Base-by-base conservation (phyloP, 2,113 vertebrate species). In the Pelmatolapia mariae region DNA sequence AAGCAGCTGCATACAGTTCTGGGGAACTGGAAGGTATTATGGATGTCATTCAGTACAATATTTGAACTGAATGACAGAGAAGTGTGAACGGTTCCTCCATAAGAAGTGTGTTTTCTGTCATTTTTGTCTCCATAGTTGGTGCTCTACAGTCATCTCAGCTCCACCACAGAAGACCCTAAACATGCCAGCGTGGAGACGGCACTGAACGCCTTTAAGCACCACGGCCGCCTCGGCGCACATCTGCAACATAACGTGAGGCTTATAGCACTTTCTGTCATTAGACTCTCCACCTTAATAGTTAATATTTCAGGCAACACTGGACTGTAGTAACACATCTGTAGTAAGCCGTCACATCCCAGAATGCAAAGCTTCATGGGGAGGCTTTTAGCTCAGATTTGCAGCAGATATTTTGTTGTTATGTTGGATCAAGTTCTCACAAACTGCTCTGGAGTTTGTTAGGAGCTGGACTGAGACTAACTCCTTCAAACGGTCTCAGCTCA, bases 221-320 rank as follows among this genome's bases (percentile, higher is more conserved):
- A 97, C 54, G 96, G 97, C 15, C 97, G 97, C 3, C 95, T 99
- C 56, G 90, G 92, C 13, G 88, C 97, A 81, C 99, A 99, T 90
- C 95, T 99, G 16, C 98, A 99, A 11, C 92, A 97, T 81, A 96
- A 95, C 91, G 99, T 98, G 90, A 94, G 94, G 5, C 47, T 26
- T 26, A 3, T 19, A 53, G 19, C 15, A 2, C 47, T 29, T 19
- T 13, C 16, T 47, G 15, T 19, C 24, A 73, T 33, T 31, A 50
- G 52, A 16, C 18, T 10, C 68, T 45, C 16, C 1, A 45, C 38
- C 8, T 50, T 57, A 29, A 33, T 24, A 18, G 11, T 40, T 59
- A 33, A 26, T 73, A 45, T 73, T 73, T 73, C 40, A 73, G 68
- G 22, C 22, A 45, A 26, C 59, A 73, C 68, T 73, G 15, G 22